Conservation (phyloP, 2,113 vertebrate species). For the Erythrolamprus reginae region DNA sequence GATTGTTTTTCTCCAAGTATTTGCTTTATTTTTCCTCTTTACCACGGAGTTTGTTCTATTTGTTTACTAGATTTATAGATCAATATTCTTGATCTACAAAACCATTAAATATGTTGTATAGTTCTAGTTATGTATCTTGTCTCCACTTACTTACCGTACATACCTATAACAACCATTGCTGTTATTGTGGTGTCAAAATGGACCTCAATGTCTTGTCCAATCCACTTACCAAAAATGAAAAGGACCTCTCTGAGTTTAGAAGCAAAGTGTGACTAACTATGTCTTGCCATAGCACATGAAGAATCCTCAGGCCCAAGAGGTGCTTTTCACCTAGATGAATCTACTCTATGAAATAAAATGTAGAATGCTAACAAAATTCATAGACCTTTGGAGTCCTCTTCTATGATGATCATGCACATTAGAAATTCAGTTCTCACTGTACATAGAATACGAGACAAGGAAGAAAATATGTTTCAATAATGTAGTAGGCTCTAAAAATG, state of each 20-base stretch:
- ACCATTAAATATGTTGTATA: background rate
- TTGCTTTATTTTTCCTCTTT: background rate
- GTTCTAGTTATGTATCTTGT: background rate
- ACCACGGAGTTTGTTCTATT: background rate
- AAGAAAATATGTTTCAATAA: background rate
- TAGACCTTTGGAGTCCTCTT: background rate
- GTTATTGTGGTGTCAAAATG: background rate
- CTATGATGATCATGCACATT: background rate
- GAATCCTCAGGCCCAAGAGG: background rate
- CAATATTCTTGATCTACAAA: background rate
- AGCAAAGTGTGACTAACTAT: background rate
- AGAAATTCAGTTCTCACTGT: background rate
- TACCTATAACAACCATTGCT: background rate
- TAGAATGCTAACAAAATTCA: background rate
- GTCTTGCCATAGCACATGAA: background rate
- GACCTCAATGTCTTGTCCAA: background rate
- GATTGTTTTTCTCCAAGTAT: background rate
- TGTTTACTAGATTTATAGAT: background rate
- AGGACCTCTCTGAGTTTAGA: background rate
- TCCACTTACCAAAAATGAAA: background rate
- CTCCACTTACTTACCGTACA: background rate
- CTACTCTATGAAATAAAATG: background rate
- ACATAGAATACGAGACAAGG: background rate
- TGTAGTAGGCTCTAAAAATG: background rate
- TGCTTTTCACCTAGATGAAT: background rate